A percentile compares a stretch with the other conserved stretches of the same genome.
phyloP scores from a whole-genome alignment of 2,113 vertebrate genomes.

The Elgaria multicarinata region DNA sequence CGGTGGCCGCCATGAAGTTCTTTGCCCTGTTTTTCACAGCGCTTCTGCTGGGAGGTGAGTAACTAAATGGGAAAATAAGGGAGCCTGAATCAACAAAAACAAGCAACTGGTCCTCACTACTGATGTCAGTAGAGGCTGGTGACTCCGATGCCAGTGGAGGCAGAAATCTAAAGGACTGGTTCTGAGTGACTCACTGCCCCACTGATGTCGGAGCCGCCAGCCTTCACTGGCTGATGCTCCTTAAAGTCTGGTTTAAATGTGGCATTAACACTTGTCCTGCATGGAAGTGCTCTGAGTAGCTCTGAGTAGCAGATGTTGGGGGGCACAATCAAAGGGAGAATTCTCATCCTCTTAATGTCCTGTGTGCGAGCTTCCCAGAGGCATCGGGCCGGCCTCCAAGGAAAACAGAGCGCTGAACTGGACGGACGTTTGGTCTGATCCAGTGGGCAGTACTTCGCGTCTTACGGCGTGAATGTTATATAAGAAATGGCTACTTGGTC shows the following conservation, averaged over 20 bases:
- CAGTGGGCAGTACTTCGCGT: background rate
- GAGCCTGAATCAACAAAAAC: background rate
- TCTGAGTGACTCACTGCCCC: no score
- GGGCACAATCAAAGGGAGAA: no score
- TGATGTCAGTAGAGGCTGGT: background rate
- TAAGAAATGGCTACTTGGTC: background rate
- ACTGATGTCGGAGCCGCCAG: no score
- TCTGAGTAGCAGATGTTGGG: no score
- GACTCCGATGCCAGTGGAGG: no score
- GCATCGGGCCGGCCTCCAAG: background rate
- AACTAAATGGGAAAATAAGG: background rate
- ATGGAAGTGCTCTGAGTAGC: background rate
- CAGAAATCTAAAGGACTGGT: no score
- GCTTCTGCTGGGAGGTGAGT: constrained; percentile 43
- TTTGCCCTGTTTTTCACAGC: constrained; percentile 10
- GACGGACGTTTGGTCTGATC: background rate
- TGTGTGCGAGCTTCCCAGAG: no score
- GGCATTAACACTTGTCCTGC: background rate
- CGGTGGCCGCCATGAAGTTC: constrained; percentile 30
- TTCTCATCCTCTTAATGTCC: background rate
- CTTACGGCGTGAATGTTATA: background rate
- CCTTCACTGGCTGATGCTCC: background rate
- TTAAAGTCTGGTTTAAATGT: no score
- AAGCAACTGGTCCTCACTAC: no score
- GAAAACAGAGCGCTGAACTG: background rate